Evolutionary conservation across 2,888 invertebrate species (phyloP).

Genomic region (Philaethria dido): DNA sequence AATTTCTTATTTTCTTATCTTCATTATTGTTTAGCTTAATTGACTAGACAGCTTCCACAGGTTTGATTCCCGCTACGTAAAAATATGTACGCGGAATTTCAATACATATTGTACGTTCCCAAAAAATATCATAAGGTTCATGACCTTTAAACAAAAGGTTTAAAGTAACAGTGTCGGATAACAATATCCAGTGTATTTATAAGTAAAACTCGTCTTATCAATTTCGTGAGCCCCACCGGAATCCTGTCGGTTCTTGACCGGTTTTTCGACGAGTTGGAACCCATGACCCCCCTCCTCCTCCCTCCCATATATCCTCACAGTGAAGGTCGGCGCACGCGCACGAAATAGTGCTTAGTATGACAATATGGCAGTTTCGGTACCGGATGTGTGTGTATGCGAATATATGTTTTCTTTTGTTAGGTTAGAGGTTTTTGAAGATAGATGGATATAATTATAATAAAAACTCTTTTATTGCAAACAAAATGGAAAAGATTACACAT

Average conservation of each 20-base stretch:
- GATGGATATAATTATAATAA: too few species aligned
- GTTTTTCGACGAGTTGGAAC: constrained; percentile 64
- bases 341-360: constrained; percentile 60
- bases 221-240: constrained; percentile 40
- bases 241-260: constrained; percentile 45
- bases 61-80: too few species aligned
- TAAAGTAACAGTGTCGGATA: constrained; percentile 30
- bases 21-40: too few species aligned
- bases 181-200: constrained; percentile 36
- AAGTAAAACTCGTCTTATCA: constrained; percentile 40
- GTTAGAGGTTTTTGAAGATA: too few species aligned
- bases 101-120: not conserved
- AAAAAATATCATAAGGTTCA: constrained; percentile 1
- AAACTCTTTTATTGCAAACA: too few species aligned
- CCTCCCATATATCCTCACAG: constrained; percentile 54
- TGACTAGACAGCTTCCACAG: too few species aligned
- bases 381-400: constrained; percentile 41
- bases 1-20: too few species aligned
- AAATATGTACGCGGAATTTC: too few species aligned
- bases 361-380: constrained; percentile 56
- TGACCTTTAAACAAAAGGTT: constrained; percentile 18
- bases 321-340: constrained; percentile 69
- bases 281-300: constrained; percentile 49
- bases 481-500: too few species aligned
- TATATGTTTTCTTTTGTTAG: not conserved